Evolutionary conservation across 2,113 vertebrate species (phyloP).

Genomic region (Nothocercus julius): DNA sequence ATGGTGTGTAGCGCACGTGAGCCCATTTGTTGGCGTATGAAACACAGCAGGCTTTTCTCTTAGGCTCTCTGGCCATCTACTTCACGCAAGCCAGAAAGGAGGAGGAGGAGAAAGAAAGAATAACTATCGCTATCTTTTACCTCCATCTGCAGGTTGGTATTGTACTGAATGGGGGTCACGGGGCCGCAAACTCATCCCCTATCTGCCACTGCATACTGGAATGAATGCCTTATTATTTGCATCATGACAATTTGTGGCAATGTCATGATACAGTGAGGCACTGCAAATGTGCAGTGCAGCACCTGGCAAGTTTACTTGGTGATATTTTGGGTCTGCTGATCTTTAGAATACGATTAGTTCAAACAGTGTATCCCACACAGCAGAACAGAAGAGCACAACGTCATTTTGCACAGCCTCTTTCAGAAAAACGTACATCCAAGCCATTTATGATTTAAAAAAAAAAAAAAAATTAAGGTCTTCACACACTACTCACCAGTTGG

Average conservation of each 20-base stretch:
- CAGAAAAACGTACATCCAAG: background rate
- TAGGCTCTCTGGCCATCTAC: background rate
- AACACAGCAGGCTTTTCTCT: background rate
- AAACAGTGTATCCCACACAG: background rate
- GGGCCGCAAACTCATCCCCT: background rate
- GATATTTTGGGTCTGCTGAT: background rate
- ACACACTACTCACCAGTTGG: background rate
- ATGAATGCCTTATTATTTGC: background rate
- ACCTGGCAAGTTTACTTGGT: background rate
- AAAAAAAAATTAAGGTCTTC: background rate
- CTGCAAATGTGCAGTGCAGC: background rate
- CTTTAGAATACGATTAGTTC: background rate
- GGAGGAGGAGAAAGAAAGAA: background rate
- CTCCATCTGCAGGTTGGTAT: background rate
- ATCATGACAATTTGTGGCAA: background rate
- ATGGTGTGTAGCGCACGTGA: fast-evolving
- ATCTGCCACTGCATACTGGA: background rate
- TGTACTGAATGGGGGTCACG: background rate
- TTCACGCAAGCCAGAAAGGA: background rate
- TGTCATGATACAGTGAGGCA: background rate
- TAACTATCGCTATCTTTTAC: background rate
- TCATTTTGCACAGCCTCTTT: background rate
- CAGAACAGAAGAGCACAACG: background rate
- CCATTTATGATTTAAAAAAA: background rate
- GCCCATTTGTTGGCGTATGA: background rate